Percentiles rank a stretch among this genome's conserved stretches.
Conservation (phyloP, 2,113 vertebrate genomes). For the Epinephelus cyanopodus region DNA sequence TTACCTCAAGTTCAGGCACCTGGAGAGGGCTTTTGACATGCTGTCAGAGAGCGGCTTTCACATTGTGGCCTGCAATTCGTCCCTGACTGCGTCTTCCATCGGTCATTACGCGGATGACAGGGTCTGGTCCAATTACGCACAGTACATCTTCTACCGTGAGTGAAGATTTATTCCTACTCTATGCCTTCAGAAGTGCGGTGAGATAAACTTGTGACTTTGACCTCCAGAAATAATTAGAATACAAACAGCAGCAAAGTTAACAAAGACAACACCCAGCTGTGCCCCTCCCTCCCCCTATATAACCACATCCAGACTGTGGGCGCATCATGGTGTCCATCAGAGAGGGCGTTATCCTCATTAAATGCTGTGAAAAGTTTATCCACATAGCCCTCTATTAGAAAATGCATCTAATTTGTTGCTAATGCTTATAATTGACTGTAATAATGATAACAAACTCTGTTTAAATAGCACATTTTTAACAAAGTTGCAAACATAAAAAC, state of each 20-base stretch:
- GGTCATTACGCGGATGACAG: conserved; percentile 94
- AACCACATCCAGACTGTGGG: neutral
- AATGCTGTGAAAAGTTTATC: neutral
- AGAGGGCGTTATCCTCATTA: neutral
- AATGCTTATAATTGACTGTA: neutral
- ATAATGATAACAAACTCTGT: too few species aligned
- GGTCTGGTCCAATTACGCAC: conserved; percentile 97
- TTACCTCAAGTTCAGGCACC: conserved; percentile 95
- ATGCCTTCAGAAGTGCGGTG: neutral
- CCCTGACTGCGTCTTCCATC: conserved; percentile 91
- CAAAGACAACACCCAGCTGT: neutral
- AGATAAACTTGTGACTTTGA: neutral
- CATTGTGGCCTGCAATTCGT: conserved; percentile 97
- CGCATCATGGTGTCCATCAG: neutral
- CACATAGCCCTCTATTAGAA: too few species aligned
- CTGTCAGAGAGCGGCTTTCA: conserved; percentile 98
- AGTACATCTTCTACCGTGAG: conserved; percentile 99
- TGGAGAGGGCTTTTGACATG: conserved; percentile 98
- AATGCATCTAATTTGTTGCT: neutral
- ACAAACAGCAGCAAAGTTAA: conserved; percentile 15
- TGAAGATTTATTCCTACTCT: conserved; percentile 71
- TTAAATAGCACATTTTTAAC: too few species aligned
- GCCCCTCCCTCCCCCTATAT: neutral
- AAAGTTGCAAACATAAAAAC: too few species aligned
- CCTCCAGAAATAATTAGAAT: conserved; percentile 5